These are phyloP conservation scores for Mobula hypostoma DNA, from an alignment of 2,113 vertebrate species.

Conservation along the genomic window DNA sequence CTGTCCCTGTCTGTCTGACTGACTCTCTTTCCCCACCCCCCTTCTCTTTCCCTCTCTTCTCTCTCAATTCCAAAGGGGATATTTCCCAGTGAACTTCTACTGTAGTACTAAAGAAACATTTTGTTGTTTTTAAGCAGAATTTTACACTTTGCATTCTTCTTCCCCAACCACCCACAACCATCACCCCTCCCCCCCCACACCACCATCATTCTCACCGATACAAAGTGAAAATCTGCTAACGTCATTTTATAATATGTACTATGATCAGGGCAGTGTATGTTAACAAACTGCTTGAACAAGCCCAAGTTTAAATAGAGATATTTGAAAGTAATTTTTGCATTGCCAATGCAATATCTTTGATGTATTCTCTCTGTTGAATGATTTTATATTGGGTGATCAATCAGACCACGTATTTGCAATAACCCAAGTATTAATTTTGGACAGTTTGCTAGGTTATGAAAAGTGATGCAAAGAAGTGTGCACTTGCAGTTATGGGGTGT, in stretches of 20 bases:
- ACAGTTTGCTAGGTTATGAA: background rate
- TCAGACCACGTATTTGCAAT: background rate
- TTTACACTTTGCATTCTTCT: background rate
- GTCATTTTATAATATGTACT: background rate
- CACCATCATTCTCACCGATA: background rate
- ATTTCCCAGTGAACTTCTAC: background rate
- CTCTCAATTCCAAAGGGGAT: background rate
- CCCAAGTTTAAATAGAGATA: background rate
- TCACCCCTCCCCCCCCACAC: background rate
- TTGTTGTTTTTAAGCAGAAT: background rate
- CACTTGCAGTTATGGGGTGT: background rate
- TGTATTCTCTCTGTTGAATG: background rate
- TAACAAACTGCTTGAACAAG: background rate
- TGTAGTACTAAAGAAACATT: background rate
- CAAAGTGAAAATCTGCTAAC: background rate
- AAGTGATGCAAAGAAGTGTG: background rate
- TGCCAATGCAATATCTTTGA: background rate
- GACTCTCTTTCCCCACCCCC: background rate
- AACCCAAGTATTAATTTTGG: background rate
- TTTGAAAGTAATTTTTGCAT: background rate
- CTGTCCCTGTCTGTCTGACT: background rate
- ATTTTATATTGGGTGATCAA: background rate
- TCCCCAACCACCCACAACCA: background rate
- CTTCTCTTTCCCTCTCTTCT: background rate
- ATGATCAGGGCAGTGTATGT: background rate